Evolutionary conservation across 2,888 invertebrate genomes (phyloP), one percentile per base, ranked within the genome.

Genomic region (Spodoptera picta): DNA sequence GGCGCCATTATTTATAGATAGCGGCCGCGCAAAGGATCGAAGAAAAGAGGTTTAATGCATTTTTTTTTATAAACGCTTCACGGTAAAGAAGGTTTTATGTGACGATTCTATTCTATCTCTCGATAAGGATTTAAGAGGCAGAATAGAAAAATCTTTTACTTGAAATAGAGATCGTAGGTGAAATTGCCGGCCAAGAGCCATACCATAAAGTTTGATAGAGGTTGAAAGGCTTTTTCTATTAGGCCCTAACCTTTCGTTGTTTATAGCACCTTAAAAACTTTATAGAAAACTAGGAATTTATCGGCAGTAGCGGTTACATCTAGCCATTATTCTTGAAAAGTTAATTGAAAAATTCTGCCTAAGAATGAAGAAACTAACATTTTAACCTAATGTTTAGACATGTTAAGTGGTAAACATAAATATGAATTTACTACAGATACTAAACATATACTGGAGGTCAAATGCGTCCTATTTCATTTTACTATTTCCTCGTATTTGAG

Each of bases 1-100:
- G 71, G 64, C 70, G 71, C 70, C 71, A 52, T 70, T 70, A 71
- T 71, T 75, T 75, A 58, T 65, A 58, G 72, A 58, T 65, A 58
- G 66, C 12, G 43, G 42, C 42, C 11, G n/a, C 27, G 49, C 49
- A 31, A 49, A 31, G 14, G 14, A 36, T 7, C 10, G 14, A 9
- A 24, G 31, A n/a, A 49, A 49, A 31, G 31, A 49, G 36, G 68
- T 60, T 67, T 59, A 24, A 24, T 19, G 19, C 19, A 19, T 19
- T 19, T 36, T 36, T 68, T 31, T 45, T 36, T 36, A 9, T 36
- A 36, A 36, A 6, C 7, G 0, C 36, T 36, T 36, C 36, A 36
- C 9, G 5, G 36, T 9, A 36, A 9, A 9, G 4, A 31, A 31
- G 7, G 5, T 36, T 27, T 27, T 36, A 36, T 36, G 36, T 36